Evolutionary conservation across 2,888 invertebrate species (phyloP), one percentile per base, ranked within the genome.

Genomic region (Gonocerus acuteangulatus): DNA sequence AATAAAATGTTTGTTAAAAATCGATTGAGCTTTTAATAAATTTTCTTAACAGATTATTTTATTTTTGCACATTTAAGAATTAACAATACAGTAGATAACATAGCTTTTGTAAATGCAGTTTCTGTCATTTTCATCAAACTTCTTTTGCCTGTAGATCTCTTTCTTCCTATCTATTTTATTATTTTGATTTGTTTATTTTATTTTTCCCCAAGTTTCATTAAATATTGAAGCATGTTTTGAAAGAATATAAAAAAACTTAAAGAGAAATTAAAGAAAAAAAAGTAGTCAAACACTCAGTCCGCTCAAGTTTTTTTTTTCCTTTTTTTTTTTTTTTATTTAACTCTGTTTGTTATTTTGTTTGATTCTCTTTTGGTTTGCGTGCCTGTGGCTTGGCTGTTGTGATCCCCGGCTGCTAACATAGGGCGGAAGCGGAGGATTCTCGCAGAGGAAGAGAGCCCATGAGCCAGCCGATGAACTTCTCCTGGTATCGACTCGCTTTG

Each of bases 401-500:
- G 54, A 54, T 39, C 54, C 54, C 54, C 48, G 65, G 66, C 64
- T 69, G 67, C 62, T 69, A 57, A 63, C 89, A 86, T 65, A 57
- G 61, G 62, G 62, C 61, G 54, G 54, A 34, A 36, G 54, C 54
- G 54, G 54, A 54, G 54, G 54, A 54, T 54, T 63, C 56, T 48
- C 56, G 59, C 65, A 65, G 61, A 92, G 92, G 89, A 93, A 93
- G 86, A 90, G 93, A 82, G 87, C 91, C 83, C 87, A 84, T 75
- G 85, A 86, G 79, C 79, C 81, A 76, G 85, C 85, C 81, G 87
- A 87, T 80, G 88, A 89, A 81, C 82, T 89, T 82, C 83, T 93
- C 87, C 91, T 94, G 93, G 93, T 94, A 93, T 89, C 86, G 79
- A 74, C 79, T 77, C 77, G 79, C 79, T 79, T 82, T 82, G 83